These are phyloP conservation scores for Lobophora halterata DNA, from an alignment of 2,888 invertebrate genomes.

Conservation along the genomic window DNA sequence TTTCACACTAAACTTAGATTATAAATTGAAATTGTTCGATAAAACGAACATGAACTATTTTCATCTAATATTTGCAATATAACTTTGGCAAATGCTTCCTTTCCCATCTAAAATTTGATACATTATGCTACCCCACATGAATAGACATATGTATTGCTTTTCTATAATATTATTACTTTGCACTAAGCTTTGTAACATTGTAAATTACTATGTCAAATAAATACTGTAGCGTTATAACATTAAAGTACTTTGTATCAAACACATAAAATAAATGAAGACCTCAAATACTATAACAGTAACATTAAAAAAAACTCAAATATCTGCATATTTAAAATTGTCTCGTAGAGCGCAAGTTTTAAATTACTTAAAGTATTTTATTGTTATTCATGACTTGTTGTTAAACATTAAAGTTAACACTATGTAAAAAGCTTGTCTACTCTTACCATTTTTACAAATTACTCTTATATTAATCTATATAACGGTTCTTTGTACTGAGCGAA, in stretches of 20 bases:
- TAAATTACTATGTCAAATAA: constrained; percentile 20
- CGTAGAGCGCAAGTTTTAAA: too few species aligned
- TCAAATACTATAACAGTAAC: constrained; percentile 2
- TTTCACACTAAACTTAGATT: too few species aligned
- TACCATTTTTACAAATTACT: too few species aligned
- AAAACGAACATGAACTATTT: constrained; percentile 9
- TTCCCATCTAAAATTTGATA: constrained; percentile 27
- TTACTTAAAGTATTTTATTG: too few species aligned
- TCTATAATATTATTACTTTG: constrained; percentile 23
- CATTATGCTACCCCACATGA: constrained; percentile 26
- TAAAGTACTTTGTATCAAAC: constrained; percentile 9
- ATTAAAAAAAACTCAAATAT: constrained; percentile 1
- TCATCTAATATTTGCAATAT: constrained; percentile 7
- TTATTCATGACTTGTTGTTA: too few species aligned
- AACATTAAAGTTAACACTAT: too few species aligned
- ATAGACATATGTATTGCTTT: constrained; percentile 22
- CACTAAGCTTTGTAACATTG: constrained; percentile 19
- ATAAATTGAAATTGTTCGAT: constrained; percentile 6
- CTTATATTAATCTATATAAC: too few species aligned
- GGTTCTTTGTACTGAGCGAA: too few species aligned
- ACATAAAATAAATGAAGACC: constrained; percentile 9
- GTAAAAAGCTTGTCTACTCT: too few species aligned
- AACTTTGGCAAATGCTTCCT: constrained; percentile 23
- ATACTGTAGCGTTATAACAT: constrained; percentile 20
- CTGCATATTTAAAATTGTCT: too few species aligned